Conservation (phyloP, 2,797 vertebrate genomes). For the Manis javanica region DNA sequence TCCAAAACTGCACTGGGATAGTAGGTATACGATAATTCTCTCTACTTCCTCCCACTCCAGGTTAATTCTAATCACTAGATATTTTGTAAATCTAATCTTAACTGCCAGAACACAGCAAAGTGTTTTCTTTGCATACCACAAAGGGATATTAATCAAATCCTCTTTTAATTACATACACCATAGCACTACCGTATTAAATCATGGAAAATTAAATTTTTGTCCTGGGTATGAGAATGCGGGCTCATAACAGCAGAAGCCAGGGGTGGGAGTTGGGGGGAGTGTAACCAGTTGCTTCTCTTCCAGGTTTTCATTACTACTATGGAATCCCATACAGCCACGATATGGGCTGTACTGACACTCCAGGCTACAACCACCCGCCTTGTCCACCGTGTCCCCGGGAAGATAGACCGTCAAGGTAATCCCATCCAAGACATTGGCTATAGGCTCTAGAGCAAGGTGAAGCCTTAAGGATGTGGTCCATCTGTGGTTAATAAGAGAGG, state of each 20-base stretch:
- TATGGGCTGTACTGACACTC: constrained; percentile 96
- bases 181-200: constrained; percentile 35
- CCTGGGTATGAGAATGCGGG: background rate
- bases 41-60: background rate
- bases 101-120: background rate
- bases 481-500: background rate
- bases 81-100: constrained; percentile 33
- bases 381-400: constrained; percentile 89
- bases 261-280: background rate
- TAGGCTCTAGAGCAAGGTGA: background rate
- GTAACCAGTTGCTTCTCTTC: background rate
- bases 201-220: constrained; percentile 48
- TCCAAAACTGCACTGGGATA: background rate
- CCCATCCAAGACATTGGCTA: too few relatives aligned
- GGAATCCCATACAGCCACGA: constrained; percentile 98
- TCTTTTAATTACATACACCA: constrained; percentile 72
- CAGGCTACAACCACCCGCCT: constrained; percentile 92
- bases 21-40: background rate
- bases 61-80: background rate
- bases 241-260: fast-evolving
- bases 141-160: constrained; percentile 76
- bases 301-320: constrained; percentile 96
- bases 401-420: constrained; percentile 83
- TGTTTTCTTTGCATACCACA: constrained; percentile 57
- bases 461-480: background rate